phyloP scores from a whole-genome alignment of 2,888 invertebrate species.

The Pantelozetes paolii region DNA sequence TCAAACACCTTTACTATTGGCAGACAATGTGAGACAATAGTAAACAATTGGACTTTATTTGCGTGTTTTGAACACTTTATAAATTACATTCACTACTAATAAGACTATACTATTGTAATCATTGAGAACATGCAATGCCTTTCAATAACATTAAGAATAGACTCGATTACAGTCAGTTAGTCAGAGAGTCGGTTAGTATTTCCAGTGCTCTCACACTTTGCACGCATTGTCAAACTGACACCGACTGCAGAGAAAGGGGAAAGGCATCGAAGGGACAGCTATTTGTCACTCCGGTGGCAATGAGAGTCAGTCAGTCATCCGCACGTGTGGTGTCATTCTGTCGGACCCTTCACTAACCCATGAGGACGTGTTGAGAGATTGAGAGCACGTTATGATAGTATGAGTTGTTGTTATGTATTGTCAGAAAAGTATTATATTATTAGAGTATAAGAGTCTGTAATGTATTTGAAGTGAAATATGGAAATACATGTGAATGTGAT shows the following conservation, averaged over 20 bases:
- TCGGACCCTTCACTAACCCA: constrained; percentile 3
- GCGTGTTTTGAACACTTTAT: constrained; percentile 26
- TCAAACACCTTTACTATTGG: constrained; percentile 22
- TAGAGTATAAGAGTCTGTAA: background rate
- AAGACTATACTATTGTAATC: constrained; percentile 10
- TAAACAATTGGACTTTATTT: background rate
- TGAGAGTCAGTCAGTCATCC: constrained; percentile 17
- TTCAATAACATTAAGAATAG: constrained; percentile 28
- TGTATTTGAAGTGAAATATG: background rate
- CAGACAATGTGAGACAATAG: background rate
- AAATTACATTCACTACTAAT: constrained; percentile 28
- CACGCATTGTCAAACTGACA: constrained; percentile 31
- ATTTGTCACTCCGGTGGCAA: constrained; percentile 31
- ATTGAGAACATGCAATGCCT: constrained; percentile 24
- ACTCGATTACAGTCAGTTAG: constrained; percentile 20
- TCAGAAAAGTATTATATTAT: background rate
- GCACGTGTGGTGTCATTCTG: constrained; percentile 25
- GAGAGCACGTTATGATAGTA: background rate
- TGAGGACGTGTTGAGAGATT: background rate
- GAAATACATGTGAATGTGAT: background rate
- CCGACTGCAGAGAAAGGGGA: constrained; percentile 15
- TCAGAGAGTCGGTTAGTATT: background rate
- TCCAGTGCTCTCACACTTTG: constrained; percentile 2
- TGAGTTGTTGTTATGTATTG: background rate
- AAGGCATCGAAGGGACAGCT: constrained; percentile 10